Conservation (phyloP, 2,888 invertebrate genomes). For the Drosophila lutescens region DNA sequence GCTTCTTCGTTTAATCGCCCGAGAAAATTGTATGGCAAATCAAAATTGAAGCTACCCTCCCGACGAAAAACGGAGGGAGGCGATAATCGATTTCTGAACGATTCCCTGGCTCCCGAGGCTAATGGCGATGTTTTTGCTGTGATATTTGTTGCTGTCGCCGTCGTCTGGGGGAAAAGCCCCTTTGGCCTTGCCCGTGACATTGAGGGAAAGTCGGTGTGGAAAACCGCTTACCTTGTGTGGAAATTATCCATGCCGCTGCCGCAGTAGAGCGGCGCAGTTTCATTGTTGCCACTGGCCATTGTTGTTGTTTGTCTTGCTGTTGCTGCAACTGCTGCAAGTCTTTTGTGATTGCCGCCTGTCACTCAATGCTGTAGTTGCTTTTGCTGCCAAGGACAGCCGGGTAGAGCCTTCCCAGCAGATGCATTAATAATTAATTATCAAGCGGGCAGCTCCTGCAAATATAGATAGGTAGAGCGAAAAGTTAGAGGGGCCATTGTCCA, state of each 20-base stretch:
- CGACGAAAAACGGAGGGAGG: slow-evolving; percentile 22
- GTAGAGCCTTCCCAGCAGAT: slow-evolving; percentile 36
- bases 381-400: slow-evolving; percentile 54
- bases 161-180: slow-evolving; percentile 6
- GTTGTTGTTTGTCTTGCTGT: slow-evolving; percentile 47
- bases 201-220: slow-evolving; percentile 10
- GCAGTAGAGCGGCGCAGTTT: slow-evolving; percentile 78
- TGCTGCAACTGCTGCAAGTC: slow-evolving; percentile 18
- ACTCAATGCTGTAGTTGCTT: slow-evolving; percentile 26
- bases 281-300: slow-evolving; percentile 63
- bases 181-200: slow-evolving; percentile 30
- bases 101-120: slow-evolving; percentile 21
- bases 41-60: slow-evolving; percentile 40
- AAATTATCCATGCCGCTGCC: slow-evolving; percentile 82
- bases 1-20: slow-evolving; percentile 31
- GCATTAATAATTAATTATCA: slow-evolving; percentile 67
- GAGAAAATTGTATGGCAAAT: slow-evolving; percentile 44
- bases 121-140: slow-evolving; percentile 28
- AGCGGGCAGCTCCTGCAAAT: slow-evolving; percentile 50
- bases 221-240: slow-evolving; percentile 80
- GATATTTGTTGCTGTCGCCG: slow-evolving; percentile 2
- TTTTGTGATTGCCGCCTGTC: slow-evolving; percentile 37
- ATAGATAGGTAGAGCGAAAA: neutral
- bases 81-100: slow-evolving; percentile 50
- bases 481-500: slow-evolving; percentile 30